A percentile compares a stretch with the other conserved stretches of the same genome.
Conservation (phyloP, 2,113 vertebrate species). For the Tragelaphus strepsiceros region DNA sequence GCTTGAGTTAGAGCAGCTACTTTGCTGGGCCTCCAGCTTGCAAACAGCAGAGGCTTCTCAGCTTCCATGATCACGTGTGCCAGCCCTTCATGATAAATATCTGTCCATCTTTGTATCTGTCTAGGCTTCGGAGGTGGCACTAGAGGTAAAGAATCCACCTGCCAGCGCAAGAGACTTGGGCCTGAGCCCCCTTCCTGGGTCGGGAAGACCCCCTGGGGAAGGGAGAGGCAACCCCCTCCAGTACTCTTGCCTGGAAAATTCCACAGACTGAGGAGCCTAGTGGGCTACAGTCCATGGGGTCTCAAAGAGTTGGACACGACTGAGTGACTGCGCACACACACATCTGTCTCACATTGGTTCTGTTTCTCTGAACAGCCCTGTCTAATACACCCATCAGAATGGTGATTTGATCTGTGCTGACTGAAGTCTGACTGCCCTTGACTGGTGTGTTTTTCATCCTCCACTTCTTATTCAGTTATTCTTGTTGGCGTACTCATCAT, state of each 20-base stretch:
- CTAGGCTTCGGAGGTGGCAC: accelerated
- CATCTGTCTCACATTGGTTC: neutral
- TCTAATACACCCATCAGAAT: neutral
- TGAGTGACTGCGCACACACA: neutral
- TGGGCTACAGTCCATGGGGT: neutral
- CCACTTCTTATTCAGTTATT: neutral
- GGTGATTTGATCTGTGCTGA: neutral
- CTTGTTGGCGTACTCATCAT: no score
- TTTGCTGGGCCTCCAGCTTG: no score
- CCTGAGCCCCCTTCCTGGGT: neutral
- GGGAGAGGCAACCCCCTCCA: neutral
- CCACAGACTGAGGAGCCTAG: neutral
- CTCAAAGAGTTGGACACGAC: accelerated
- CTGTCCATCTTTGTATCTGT: neutral
- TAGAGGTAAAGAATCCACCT: neutral
- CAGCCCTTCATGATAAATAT: accelerated
- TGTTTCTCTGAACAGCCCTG: neutral
- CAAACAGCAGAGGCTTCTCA: neutral
- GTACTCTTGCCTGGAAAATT: neutral
- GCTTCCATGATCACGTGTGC: accelerated
- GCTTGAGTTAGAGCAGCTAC: accelerated
- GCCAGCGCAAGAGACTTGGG: accelerated
- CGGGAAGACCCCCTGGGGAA: neutral
- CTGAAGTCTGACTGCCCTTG: neutral
- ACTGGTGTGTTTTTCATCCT: neutral